Base-by-base conservation (phyloP, 1,140 invertebrate genomes). In the Drusus annulatus region DNA sequence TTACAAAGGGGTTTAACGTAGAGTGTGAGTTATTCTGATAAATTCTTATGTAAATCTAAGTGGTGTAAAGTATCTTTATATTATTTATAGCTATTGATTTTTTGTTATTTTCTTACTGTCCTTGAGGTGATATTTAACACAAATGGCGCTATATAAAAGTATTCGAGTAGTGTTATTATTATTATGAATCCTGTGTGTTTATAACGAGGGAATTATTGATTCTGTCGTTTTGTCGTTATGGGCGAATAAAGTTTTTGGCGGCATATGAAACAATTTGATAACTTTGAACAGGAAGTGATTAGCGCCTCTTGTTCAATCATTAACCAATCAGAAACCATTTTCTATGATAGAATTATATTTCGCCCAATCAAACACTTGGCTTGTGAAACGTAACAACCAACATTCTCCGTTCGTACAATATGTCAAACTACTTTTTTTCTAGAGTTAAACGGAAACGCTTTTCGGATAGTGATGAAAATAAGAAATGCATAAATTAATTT, bases 281-380 rank as follows among this genome's bases (percentile, higher is more conserved):
- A 69, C 45, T 78, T 79, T 74, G 69, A 79, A 79, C 78, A 79
- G 78, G 78, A 79, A 79, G 68, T 79, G 78, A 79, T 79, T 62
- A 78, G 50, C 50, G 63, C 62, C 62, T 69, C 65, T 52, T 36
- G 76, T 50, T 28, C 56, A 28, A 50, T 65, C 58, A 78, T 78
- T 78, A 78, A 78, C 76, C 76, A 78, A 78, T 78, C 76, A 78
- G 56, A 78, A 58, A 69, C 17, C 15, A 54, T 69, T 78, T 56
- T 78, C 63, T 78, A 78, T 78, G 76, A 78, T 63, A 74, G 78
- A 79, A 73, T 79, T 68, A 73, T 73, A 79, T 79, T 79, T 79
- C 62, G 69, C 21, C 68, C 68, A 73, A 79, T 73, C 78, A 79
- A 71, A 78, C 65, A 69, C 63, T 69, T 58, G 74, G 74, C 76